These are phyloP conservation scores for Pomatostomus ruficeps DNA, from an alignment of 2,113 vertebrate genomes.

Conservation along the genomic window DNA sequence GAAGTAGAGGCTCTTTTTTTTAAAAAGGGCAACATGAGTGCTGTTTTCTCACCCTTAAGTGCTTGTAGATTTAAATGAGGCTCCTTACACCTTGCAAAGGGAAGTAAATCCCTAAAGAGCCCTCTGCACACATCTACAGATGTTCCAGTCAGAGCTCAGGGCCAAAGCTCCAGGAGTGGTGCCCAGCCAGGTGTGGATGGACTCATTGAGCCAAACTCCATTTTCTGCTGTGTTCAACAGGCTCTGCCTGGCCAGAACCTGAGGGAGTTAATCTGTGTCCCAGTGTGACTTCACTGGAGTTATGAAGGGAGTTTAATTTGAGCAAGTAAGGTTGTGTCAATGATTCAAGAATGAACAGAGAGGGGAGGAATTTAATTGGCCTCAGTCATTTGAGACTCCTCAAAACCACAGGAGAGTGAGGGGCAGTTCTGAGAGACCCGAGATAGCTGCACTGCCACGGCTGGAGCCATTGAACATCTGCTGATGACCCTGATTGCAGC, in stretches of 20 bases:
- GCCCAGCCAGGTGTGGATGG: neutral
- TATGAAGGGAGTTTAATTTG: neutral
- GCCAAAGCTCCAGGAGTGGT: neutral
- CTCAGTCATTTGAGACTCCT: neutral
- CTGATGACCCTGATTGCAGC: neutral
- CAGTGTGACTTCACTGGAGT: neutral
- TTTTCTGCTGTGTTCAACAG: neutral
- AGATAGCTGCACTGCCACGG: neutral
- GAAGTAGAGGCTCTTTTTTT: neutral
- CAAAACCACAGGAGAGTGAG: neutral
- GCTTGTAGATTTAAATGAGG: neutral
- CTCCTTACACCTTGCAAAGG: neutral
- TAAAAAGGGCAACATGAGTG: accelerated
- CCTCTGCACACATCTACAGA: neutral
- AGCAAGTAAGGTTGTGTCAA: neutral
- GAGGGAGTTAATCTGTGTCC: neutral
- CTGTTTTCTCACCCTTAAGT: neutral
- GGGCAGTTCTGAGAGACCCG: neutral
- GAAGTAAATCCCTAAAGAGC: neutral
- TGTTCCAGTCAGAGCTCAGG: neutral
- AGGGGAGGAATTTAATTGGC: neutral
- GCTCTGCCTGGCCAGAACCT: neutral
- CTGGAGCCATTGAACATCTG: neutral
- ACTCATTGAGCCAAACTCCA: neutral
- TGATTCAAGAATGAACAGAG: neutral